Evolutionary conservation across 2,888 invertebrate genomes (phyloP), one percentile per base, ranked within the genome.

Genomic region (Lagria hirta): DNA sequence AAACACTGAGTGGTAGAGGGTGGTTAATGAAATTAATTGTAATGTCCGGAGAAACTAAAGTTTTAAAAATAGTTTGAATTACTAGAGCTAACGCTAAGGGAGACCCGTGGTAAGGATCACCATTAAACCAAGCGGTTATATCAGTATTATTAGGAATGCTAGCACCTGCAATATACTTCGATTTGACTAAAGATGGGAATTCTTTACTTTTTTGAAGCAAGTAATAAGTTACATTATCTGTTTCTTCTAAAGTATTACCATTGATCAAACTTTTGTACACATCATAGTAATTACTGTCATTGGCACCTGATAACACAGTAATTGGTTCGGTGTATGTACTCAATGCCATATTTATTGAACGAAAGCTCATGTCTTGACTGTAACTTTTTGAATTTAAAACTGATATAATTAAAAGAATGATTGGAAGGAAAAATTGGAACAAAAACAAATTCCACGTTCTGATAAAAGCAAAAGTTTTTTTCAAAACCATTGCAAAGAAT

Each of bases 101-200:
- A 0, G 83, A 77, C 30, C 82, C 78, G 62, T 89, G 89, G 57
- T 79, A 81, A 0, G 85, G 84, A 60, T 86, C 83, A 63, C 86
- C 86, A 58, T 88, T 88, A 67, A 86, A 84, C 78, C 83, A 82
- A 0, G 81, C 84, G 0, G 73, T 79, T 0, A 80, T 76, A 66
- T 1, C 3, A 13, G 61, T 47, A 5, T 59, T 45, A 1, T 68
- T 65, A 52, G 79, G 74, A n/a, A n/a, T n/a, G 0, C 78, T 75
- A 0, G 80, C 80, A 0, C 80, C 82, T 1, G 75, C 74, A 36
- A 83, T 59, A 45, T 81, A 71, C 10, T 51, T 47, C 16, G 52
- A 48, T 26, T 61, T 60, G 12, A 62, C 59, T 5, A 37, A 45
- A 2, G 57, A 40, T 23, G 57, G 36, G 27, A 52, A 50, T 13